phyloP scores from a whole-genome alignment of 2,113 vertebrate genomes.

The Ameiurus melas region DNA sequence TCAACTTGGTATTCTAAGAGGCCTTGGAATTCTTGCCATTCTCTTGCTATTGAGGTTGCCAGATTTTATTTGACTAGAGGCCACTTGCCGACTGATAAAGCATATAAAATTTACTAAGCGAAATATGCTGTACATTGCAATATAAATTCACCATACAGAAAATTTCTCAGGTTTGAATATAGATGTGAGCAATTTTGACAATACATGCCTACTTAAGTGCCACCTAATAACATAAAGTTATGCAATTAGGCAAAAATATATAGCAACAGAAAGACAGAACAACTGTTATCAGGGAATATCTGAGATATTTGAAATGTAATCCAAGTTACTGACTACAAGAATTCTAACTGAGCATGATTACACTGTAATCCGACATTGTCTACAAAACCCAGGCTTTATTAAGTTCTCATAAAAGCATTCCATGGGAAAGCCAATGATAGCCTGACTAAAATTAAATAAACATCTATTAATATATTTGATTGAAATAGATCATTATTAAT shows the following conservation, averaged over 20 bases:
- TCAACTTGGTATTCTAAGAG: background rate
- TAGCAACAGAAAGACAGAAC: background rate
- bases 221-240: background rate
- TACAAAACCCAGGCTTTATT: background rate
- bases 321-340: background rate
- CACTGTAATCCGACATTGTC: background rate
- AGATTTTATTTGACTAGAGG: background rate
- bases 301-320: background rate
- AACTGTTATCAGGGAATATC: background rate
- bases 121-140: background rate
- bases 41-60: background rate
- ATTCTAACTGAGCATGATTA: background rate
- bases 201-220: background rate
- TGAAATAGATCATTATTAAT: background rate
- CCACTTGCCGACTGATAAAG: too few species aligned
- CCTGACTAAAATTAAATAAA: background rate
- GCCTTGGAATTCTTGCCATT: too few species aligned
- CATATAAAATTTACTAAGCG: background rate
- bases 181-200: background rate
- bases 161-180: background rate
- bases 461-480: background rate
- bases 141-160: background rate
- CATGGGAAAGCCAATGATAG: background rate
- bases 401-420: background rate
- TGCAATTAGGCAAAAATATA: background rate